These are phyloP conservation scores for Tetrao urogallus DNA, from an alignment of 2,113 vertebrate species.

Conservation along the genomic window DNA sequence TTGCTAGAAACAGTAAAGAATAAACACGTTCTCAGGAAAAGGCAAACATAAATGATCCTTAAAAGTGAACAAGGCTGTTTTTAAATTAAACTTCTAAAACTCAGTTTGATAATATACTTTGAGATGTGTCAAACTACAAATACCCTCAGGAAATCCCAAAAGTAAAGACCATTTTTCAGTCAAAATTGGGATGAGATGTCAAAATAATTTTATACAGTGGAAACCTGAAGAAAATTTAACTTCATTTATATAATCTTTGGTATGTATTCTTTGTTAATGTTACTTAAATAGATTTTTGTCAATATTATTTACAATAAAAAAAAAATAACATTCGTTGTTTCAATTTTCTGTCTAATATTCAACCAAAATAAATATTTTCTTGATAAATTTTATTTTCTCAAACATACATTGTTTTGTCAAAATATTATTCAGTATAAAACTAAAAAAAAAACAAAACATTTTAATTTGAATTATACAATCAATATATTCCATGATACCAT, in stretches of 20 bases:
- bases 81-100: conserved; percentile 6
- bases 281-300: not conserved
- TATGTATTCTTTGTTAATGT: not conserved
- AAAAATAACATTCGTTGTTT: not conserved
- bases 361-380: not conserved
- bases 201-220: not conserved
- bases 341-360: not conserved
- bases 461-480: not conserved
- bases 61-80: not conserved
- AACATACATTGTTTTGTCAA: not conserved
- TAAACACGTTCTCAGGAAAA: not conserved
- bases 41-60: not conserved
- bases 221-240: not conserved
- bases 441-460: not conserved
- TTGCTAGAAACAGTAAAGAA: not conserved
- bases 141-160: not conserved
- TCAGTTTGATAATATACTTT: not conserved
- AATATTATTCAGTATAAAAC: not conserved
- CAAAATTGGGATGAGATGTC: not conserved
- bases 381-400: not conserved
- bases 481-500: not conserved
- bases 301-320: not conserved
- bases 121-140: not conserved
- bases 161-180: not conserved
- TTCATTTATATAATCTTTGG: not conserved